These are phyloP conservation scores for Rotaria magnacalcarata DNA, from an alignment of 2,888 invertebrate species.

Conservation along the genomic window DNA sequence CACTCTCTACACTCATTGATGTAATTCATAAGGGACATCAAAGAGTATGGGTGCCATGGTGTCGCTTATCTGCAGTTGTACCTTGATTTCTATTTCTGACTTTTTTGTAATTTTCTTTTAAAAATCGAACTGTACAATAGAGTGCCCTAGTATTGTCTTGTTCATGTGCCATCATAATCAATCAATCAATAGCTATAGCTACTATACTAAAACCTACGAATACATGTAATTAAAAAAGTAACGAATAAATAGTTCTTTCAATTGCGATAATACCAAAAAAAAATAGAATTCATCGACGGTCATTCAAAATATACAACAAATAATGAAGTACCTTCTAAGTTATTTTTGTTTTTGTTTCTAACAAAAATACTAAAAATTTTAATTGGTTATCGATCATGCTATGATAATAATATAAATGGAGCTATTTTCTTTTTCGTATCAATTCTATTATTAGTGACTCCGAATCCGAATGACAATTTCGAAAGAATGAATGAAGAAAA, in stretches of 20 bases:
- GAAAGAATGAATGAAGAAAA: not conserved
- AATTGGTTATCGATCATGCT: not conserved
- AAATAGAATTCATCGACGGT: not conserved
- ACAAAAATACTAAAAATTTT: too few species aligned
- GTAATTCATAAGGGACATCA: too few species aligned
- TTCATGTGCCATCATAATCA: too few species aligned
- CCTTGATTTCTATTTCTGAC: too few species aligned
- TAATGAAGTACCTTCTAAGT: not conserved
- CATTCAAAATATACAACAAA: not conserved
- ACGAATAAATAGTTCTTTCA: slow-evolving; percentile 22
- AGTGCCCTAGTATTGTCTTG: too few species aligned
- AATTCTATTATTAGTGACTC: not conserved
- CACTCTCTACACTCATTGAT: too few species aligned
- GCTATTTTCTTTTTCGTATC: not conserved
- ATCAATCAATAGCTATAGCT: too few species aligned
- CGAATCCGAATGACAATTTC: not conserved
- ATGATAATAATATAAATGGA: not conserved
- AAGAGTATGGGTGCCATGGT: too few species aligned
- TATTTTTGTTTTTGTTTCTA: too few species aligned
- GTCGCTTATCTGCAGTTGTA: too few species aligned
- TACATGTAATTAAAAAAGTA: not conserved
- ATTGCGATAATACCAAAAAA: not conserved
- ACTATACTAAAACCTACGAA: not conserved
- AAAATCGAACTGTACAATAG: too few species aligned
- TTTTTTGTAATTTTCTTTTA: too few species aligned